Evolutionary conservation across 2,888 invertebrate genomes (phyloP).

Genomic region (Sinodicranocentrus sp.): DNA sequence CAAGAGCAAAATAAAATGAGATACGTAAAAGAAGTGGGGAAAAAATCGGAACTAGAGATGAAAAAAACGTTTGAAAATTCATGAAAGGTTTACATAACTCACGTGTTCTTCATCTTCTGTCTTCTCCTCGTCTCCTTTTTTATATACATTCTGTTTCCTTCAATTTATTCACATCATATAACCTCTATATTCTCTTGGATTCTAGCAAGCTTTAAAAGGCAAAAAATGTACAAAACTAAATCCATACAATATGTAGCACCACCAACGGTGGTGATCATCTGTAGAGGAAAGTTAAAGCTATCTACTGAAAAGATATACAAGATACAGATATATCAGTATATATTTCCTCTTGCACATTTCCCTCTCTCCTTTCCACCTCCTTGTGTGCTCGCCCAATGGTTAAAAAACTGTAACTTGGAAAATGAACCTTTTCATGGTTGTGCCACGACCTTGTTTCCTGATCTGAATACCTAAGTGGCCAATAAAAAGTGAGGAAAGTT

Average conservation of each 20-base stretch:
- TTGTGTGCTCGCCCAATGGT: too few relatives aligned
- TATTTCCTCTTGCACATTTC: too few relatives aligned
- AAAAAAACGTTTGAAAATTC: conserved; percentile 57
- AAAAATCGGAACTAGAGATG: conserved; percentile 8
- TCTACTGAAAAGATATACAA: conserved; percentile 26
- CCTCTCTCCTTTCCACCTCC: too few relatives aligned
- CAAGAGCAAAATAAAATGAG: neutral
- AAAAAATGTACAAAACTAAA: too few relatives aligned
- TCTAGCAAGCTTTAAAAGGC: conserved; percentile 46
- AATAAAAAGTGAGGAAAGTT: conserved; percentile 58
- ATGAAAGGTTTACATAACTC: conserved; percentile 45
- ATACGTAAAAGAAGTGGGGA: neutral
- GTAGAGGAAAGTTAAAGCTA: conserved; percentile 12
- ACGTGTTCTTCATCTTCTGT: conserved; percentile 31
- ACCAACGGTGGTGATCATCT: conserved; percentile 45
- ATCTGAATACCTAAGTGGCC: conserved; percentile 66
- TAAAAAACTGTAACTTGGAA: too few relatives aligned
- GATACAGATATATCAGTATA: too few relatives aligned
- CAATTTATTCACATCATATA: conserved; percentile 3
- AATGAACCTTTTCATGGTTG: conserved; percentile 17
- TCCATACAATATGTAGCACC: neutral
- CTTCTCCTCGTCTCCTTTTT: conserved; percentile 10
- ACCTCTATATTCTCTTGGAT: conserved; percentile 4
- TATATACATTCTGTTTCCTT: conserved; percentile 3
- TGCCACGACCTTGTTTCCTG: conserved; percentile 68